Evolutionary conservation across 2,888 invertebrate species (phyloP), one percentile per base, ranked within the genome.

Genomic region (Dioctria rufipes): DNA sequence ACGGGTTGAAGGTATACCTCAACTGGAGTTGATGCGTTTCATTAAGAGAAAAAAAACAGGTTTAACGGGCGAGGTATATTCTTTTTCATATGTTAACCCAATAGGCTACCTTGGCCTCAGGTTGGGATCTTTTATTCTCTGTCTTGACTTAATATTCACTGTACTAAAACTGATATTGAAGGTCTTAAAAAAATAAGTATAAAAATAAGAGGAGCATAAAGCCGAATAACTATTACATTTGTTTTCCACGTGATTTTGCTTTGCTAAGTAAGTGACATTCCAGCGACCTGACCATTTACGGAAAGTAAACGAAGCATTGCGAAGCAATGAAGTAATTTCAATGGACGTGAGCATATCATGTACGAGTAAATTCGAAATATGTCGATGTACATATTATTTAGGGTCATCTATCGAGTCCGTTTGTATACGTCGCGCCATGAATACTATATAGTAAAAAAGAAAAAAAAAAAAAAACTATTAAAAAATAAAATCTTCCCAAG

Each of bases 271-370:
- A 66, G n/a, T 66, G 43, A 43, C 66, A 66, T 66, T 66, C 66
- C 66, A 43, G 5, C 43, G 3, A 6, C 11, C 46, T 5, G 42
- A 37, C 66, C 66, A 66, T 43, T 66, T 66, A 66, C 46, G 46
- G 4, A 43, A 46, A 66, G 66, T 6, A 66, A 66, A 66, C n/a
- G 66, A 43, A 43, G 4, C 61, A 25, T 0, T 25, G 25, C 25
- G 25, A 61, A 25, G 11, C 66, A 9, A 66, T 66, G 66, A 66
- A 66, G 66, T 66, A 66, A 66, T 43, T 66, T 46, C 66, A 13
- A 43, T 66, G 43, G 43, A 66, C 66, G 66, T 66, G 66, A 66
- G 42, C 66, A 43, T 43, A n/a, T 66, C 66, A 43, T 66, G 43
- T 3, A 66, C 37, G 37, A 8, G 54, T 54, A 54, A 2, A 54